Evolutionary conservation across 2,888 invertebrate genomes (phyloP).

Genomic region (Oscheius sp.): DNA sequence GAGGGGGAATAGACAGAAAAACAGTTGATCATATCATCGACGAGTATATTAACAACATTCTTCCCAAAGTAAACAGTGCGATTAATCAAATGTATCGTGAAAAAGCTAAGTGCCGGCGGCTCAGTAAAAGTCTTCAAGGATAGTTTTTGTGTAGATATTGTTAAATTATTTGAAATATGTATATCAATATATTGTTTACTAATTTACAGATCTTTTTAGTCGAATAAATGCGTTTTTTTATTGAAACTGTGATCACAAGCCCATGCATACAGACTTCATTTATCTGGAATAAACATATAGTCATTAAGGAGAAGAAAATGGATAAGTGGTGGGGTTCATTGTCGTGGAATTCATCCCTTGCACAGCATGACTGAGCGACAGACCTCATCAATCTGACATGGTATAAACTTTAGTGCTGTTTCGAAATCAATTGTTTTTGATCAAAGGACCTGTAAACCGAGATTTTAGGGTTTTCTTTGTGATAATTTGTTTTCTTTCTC

Average conservation of each 20-base stretch:
- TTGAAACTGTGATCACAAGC: not conserved
- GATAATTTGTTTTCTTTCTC: too few relatives aligned
- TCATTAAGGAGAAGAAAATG: too few relatives aligned
- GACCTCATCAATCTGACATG: not conserved
- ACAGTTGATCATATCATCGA: conserved; percentile 19
- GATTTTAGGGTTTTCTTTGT: too few relatives aligned
- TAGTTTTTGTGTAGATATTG: not conserved
- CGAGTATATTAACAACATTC: not conserved
- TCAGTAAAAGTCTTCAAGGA: not conserved
- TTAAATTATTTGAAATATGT: not conserved
- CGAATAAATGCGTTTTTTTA: not conserved
- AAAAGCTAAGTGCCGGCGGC: not conserved
- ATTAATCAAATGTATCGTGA: not conserved
- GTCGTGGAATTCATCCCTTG: not conserved
- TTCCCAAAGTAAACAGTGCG: not conserved
- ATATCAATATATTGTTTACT: not conserved
- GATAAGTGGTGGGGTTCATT: too few relatives aligned
- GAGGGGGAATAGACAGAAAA: conserved; percentile 9
- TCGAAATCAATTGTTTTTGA: too few relatives aligned
- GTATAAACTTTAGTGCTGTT: too few relatives aligned
- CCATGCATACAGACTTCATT: not conserved
- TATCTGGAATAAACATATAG: not conserved
- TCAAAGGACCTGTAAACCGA: too few relatives aligned
- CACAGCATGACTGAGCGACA: not conserved
- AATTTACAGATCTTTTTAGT: not conserved